phyloP scores from a whole-genome alignment of 2,113 vertebrate species.

The Epinephelus cyanopodus region DNA sequence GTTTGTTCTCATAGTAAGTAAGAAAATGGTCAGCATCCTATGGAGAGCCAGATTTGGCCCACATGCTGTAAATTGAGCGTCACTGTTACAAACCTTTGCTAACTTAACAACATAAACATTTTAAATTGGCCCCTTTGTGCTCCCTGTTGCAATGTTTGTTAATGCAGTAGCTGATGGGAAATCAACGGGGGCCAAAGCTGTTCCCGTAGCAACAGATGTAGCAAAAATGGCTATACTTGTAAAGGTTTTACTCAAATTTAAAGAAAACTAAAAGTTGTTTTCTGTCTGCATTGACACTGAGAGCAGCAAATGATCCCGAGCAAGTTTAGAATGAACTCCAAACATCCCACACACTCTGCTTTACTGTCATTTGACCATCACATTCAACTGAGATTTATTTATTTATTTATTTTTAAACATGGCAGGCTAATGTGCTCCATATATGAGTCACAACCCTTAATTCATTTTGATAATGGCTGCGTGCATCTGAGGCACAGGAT shows the following conservation, averaged over 20 bases:
- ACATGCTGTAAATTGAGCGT: too few species aligned
- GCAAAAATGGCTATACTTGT: too few species aligned
- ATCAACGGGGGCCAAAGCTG: too few species aligned
- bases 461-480: not conserved
- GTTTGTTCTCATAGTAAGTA: too few species aligned
- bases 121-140: too few species aligned
- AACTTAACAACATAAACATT: too few species aligned
- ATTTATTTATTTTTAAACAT: not conserved
- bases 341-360: not conserved
- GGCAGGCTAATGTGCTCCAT: not conserved
- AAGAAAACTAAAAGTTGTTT: not conserved
- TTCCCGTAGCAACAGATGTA: too few species aligned
- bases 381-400: not conserved
- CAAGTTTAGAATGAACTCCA: not conserved
- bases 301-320: not conserved
- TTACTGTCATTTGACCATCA: not conserved
- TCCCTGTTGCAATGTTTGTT: too few species aligned
- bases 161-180: too few species aligned
- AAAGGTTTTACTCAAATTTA: not conserved
- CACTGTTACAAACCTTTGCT: too few species aligned
- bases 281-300: not conserved
- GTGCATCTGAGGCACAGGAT: not conserved
- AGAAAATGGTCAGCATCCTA: too few species aligned
- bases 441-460: not conserved
- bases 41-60: too few species aligned